Conservation (phyloP, 2,113 vertebrate species). For the Nycticebus coucang region DNA sequence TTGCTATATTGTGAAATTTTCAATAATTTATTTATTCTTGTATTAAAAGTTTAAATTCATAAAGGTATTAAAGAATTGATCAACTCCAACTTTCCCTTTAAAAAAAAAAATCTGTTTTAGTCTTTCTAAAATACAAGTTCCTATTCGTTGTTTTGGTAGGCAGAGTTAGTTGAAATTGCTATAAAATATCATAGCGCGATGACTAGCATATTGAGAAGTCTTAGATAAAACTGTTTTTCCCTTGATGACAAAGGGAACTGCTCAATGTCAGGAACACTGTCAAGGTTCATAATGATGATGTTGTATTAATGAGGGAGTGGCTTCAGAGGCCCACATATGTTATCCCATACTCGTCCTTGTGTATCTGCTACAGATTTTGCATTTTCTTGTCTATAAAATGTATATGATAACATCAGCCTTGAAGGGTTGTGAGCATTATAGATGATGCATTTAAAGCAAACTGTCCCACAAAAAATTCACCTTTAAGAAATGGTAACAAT, state of each 20-base stretch:
- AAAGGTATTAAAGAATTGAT: background rate
- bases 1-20: background rate
- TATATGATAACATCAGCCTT: background rate
- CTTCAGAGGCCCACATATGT: background rate
- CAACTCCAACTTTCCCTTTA: background rate
- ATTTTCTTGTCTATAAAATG: background rate
- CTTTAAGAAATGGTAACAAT: background rate
- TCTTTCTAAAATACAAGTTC: background rate
- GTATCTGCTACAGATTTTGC: background rate
- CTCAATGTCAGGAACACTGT: background rate
- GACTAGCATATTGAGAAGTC: background rate
- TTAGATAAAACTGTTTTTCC: background rate
- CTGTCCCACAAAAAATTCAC: background rate
- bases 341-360: background rate
- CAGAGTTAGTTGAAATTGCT: background rate
- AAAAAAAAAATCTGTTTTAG: background rate
- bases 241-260: background rate
- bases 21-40: background rate
- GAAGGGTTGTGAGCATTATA: background rate
- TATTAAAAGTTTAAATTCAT: background rate
- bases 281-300: background rate
- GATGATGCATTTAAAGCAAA: background rate
- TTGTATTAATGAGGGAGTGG: background rate
- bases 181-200: background rate
- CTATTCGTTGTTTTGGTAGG: background rate